Conservation (phyloP, 53 echinoderm and acorn worm species). For the Holothuria leucospilota region DNA sequence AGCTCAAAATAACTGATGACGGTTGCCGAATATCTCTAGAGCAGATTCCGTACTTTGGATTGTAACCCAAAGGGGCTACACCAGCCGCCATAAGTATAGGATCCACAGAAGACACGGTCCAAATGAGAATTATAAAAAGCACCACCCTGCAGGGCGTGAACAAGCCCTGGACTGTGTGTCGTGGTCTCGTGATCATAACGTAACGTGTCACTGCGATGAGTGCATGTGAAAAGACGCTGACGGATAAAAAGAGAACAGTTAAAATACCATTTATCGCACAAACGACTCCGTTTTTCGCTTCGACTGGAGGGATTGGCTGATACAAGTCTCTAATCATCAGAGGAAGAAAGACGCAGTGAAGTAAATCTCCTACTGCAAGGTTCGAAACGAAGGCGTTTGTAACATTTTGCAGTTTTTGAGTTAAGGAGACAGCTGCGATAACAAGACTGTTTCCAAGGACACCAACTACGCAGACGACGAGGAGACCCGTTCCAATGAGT, state of each 20-base stretch:
- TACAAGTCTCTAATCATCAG: constrained; percentile 18
- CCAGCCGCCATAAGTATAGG: not conserved
- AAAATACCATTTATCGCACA: constrained; percentile 11
- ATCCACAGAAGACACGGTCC: constrained; percentile 8
- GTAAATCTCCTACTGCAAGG: constrained; percentile 23
- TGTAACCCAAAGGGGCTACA: constrained; percentile 12
- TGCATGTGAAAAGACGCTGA: constrained; percentile 14
- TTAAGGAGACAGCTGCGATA: constrained; percentile 12
- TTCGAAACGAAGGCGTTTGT: constrained; percentile 24
- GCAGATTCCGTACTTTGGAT: constrained; percentile 34
- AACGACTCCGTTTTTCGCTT: not conserved
- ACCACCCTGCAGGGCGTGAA: not conserved
- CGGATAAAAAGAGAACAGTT: constrained; percentile 8
- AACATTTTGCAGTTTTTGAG: constrained; percentile 25
- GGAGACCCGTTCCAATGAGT: constrained; percentile 33
- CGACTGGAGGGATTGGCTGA: not conserved
- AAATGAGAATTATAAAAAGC: not conserved
- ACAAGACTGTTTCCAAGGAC: constrained; percentile 16
- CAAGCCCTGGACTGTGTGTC: not conserved
- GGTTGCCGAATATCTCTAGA: constrained; percentile 8
- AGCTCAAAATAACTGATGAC: constrained; percentile 24
- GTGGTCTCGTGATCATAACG: not conserved
- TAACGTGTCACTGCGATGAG: constrained; percentile 24
- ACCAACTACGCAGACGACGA: constrained; percentile 19
- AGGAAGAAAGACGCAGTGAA: constrained; percentile 27